Base-by-base conservation (phyloP, 2,113 vertebrate genomes). In the Isichthys henryi region DNA sequence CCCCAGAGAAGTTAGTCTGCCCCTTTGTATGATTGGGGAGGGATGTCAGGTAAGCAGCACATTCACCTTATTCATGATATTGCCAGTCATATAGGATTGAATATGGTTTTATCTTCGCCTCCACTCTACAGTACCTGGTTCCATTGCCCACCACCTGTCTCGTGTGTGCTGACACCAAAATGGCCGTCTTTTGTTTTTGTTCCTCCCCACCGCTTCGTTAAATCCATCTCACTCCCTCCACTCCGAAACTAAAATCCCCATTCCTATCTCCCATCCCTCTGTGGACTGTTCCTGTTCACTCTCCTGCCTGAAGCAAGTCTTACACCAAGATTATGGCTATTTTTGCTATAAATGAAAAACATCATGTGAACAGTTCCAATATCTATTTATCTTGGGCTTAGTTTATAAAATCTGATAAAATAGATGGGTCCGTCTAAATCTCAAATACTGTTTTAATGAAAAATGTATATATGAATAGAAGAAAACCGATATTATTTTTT, bases 281-380 rank as follows among this genome's bases (percentile, higher is more conserved):
- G 31, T 39, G 1, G 17, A 80, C 17, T 80, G 31, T 11, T 17
- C 17, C 35, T 80, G 74, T 80, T 43, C 74, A 80, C 74, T 39
- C 43, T 43, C 74, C 74, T 80, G 74, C 74, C 74, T 39, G 74
- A 39, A 43, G 74, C 74, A 43, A 80, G 35, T 80, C 74, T 80
- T 43, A 43, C 74, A 43, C 74, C 74, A 80, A 80, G 74, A 80
- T 80, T 80, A 80, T 39, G 5, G 35, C 11, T 80, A 35, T 35
- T 80, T 80, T 80, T 80, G 74, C 35, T 39, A 43, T 80, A 80
- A 80, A 80, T 39, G 74, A 80, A 80, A 80, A 43, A 80, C 74
- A 77, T 77, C 11, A 80, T 39, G 74, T 19, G 35, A 39, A 77
- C 27, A 77, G 35, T 77, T 80, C 74, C 35, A 80, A 43, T 8